Conservation (phyloP, 2,888 invertebrate genomes). For the Julus scanicus region DNA sequence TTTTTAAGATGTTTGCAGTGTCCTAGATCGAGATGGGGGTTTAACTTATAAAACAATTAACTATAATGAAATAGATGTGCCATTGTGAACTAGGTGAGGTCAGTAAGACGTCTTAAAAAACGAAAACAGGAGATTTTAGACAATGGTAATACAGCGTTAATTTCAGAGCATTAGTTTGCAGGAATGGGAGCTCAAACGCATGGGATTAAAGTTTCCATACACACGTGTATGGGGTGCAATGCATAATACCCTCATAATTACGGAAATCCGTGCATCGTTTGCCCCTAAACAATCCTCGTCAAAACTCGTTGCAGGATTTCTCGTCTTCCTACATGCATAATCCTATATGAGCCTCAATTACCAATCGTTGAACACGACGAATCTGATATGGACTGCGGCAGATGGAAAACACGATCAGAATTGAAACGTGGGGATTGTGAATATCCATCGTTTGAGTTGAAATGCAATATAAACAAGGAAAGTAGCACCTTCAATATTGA, state of each 20-base stretch:
- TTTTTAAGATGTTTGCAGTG: too few relatives aligned
- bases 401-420: neutral
- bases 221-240: neutral
- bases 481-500: conserved; percentile 32
- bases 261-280: conserved; percentile 40
- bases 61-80: too few relatives aligned
- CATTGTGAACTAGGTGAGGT: too few relatives aligned
- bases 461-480: neutral
- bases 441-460: neutral
- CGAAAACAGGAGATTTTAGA: neutral
- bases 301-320: conserved; percentile 8
- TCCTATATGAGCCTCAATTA: conserved; percentile 50
- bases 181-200: conserved; percentile 12
- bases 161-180: conserved; percentile 1
- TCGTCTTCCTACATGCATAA: conserved; percentile 43
- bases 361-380: conserved; percentile 43
- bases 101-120: too few relatives aligned
- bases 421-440: neutral
- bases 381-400: neutral
- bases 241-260: conserved; percentile 47
- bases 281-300: conserved; percentile 28
- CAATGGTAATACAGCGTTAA: neutral
- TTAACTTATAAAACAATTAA: too few relatives aligned
- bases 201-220: neutral
- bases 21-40: too few relatives aligned